phyloP scores from a whole-genome alignment of 2,797 vertebrate genomes.

The Pogonophryne albipinna region DNA sequence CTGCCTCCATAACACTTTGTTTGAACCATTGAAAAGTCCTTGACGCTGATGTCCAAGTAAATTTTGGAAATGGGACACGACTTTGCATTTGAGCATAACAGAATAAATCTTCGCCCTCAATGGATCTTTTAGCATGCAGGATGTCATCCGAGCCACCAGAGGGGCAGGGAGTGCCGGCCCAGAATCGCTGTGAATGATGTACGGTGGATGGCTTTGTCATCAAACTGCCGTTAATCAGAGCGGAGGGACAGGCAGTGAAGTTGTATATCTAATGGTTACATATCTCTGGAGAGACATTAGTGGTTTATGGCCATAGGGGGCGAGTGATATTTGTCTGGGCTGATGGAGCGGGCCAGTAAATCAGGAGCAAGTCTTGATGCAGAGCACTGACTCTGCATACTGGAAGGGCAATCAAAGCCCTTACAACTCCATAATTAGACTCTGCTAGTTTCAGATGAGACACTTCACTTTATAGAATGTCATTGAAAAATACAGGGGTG shows the following conservation, averaged over 20 bases:
- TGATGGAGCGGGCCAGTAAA: constrained; percentile 75
- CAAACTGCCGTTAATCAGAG: constrained; percentile 75
- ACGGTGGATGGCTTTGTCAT: constrained; percentile 72
- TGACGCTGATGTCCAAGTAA: constrained; percentile 53
- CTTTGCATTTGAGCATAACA: constrained; percentile 54
- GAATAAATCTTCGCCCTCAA: constrained; percentile 71
- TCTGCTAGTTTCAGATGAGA: constrained; percentile 61
- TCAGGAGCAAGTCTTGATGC: constrained; percentile 63
- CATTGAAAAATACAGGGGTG: constrained; percentile 53
- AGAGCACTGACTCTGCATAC: constrained; percentile 64
- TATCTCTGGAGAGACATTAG: constrained; percentile 72
- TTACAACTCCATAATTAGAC: constrained; percentile 74
- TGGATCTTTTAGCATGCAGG: constrained; percentile 51
- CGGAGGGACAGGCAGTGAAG: constrained; percentile 66
- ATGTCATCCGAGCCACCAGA: constrained; percentile 62
- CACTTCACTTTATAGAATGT: constrained; percentile 63
- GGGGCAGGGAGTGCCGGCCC: constrained; percentile 49
- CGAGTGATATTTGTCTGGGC: constrained; percentile 79
- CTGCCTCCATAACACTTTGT: constrained; percentile 45
- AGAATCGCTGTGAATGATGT: constrained; percentile 66
- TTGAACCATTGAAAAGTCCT: constrained; percentile 65
- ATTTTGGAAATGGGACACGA: constrained; percentile 54
- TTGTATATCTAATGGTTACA: constrained; percentile 81
- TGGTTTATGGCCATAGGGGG: constrained; percentile 70
- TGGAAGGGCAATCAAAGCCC: constrained; percentile 73